A percentile compares a stretch with the other conserved stretches of the same genome.
These are phyloP conservation scores for Lipophrys pholis DNA, from an alignment of 2,113 vertebrate genomes.

Conservation along the genomic window DNA sequence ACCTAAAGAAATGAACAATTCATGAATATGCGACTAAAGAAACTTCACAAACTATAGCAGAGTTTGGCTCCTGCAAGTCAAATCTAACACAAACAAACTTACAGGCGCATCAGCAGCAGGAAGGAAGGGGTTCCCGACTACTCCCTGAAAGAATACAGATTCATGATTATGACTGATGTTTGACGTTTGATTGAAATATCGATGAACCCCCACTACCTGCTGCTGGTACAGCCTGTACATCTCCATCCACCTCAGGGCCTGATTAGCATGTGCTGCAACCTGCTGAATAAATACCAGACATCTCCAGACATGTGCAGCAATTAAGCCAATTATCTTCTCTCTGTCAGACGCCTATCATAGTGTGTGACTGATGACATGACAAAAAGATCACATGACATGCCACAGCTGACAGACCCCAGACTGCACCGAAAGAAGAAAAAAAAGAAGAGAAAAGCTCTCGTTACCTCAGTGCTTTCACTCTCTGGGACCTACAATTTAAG, in stretches of 20 bases:
- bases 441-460: not conserved
- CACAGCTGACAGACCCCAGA: not conserved
- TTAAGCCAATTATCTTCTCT: conserved; percentile 40
- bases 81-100: conserved; percentile 40
- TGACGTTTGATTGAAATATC: not conserved
- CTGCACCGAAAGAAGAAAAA: conserved; percentile 2
- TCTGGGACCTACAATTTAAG: conserved; percentile 63
- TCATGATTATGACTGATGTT: conserved; percentile 3
- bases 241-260: conserved; percentile 81
- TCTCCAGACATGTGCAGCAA: conserved; percentile 58
- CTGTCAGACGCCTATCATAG: conserved; percentile 34
- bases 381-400: conserved; percentile 40
- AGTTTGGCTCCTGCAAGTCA: not conserved
- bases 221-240: conserved; percentile 79
- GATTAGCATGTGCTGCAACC: conserved; percentile 74
- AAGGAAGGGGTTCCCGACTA: conserved; percentile 70
- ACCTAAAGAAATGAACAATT: conserved; percentile 44
- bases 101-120: conserved; percentile 61
- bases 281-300: conserved; percentile 68
- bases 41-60: not conserved
- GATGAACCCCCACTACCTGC: conserved; percentile 66
- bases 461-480: conserved; percentile 78
- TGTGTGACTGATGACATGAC: conserved; percentile 37
- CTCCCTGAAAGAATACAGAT: conserved; percentile 57
- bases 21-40: not conserved